Conservation (phyloP, 2,113 vertebrate species). For the Clinocottus analis region DNA sequence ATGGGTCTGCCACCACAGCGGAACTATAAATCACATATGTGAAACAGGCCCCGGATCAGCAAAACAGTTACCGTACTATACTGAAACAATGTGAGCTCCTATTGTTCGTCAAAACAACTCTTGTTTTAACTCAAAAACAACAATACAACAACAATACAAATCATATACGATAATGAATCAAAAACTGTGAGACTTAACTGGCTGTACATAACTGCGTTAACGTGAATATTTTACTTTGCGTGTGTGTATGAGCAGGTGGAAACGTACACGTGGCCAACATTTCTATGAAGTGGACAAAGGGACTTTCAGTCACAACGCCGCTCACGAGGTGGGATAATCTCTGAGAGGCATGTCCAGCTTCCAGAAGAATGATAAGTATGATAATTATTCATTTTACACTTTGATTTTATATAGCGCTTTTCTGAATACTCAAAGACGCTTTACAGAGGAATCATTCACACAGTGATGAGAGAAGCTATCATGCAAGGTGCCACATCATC, state of each 20-base stretch:
- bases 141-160: no score
- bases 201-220: background rate
- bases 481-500: no score
- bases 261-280: conserved; percentile 21
- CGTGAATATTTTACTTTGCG: background rate
- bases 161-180: background rate
- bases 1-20: background rate
- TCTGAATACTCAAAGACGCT: no score
- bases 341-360: conserved; percentile 45
- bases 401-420: no score
- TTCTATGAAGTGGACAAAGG: conserved; percentile 36
- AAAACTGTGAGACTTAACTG: background rate
- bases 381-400: no score
- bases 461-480: no score
- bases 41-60: background rate
- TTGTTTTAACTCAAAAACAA: background rate
- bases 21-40: background rate
- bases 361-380: conserved; percentile 47
- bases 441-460: no score
- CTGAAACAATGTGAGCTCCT: background rate
- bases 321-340: conserved; percentile 59
- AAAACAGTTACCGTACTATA: background rate
- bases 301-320: conserved; percentile 38
- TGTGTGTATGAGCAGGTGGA: background rate
- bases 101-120: background rate